These are phyloP conservation scores for Leptinotarsa tumamoca DNA, from an alignment of 2,888 invertebrate genomes.

Conservation along the genomic window DNA sequence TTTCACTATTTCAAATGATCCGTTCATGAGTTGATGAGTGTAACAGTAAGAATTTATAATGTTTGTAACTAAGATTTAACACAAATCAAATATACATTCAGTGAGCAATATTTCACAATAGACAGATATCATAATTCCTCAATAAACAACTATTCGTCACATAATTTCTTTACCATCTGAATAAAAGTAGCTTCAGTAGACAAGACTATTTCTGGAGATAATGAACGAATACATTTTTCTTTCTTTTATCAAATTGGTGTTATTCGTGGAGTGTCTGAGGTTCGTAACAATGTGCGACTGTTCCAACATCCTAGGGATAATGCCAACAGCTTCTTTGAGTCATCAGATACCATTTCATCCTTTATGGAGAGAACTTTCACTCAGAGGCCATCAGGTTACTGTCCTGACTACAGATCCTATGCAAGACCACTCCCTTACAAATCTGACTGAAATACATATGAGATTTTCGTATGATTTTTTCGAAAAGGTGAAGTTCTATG, in stretches of 20 bases:
- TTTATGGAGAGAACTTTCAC: slow-evolving; percentile 65
- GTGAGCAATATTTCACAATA: background rate
- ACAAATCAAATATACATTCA: background rate
- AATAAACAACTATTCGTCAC: background rate
- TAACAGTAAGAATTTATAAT: too few relatives aligned
- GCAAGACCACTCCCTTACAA: slow-evolving; percentile 60
- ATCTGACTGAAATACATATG: slow-evolving; percentile 65
- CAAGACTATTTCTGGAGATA: slow-evolving; percentile 3
- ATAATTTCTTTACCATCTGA: background rate
- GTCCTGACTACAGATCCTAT: slow-evolving; percentile 66
- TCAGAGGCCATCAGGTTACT: slow-evolving; percentile 67
- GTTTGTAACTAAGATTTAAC: background rate
- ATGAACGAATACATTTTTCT: background rate
- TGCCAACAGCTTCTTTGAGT: slow-evolving; percentile 58
- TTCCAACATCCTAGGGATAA: slow-evolving; percentile 49
- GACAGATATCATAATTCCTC: background rate
- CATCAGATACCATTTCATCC: slow-evolving; percentile 67
- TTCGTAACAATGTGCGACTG: slow-evolving; percentile 25
- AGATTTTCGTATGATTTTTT: slow-evolving; percentile 56
- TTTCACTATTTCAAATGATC: too few relatives aligned
- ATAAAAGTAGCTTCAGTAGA: background rate
- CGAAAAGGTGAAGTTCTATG: slow-evolving; percentile 37
- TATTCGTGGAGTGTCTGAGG: slow-evolving; percentile 4
- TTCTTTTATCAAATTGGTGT: background rate
- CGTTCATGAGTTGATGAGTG: too few relatives aligned